These are phyloP conservation scores for Craterocephalus amniculus DNA, from an alignment of 2,797 vertebrate genomes.

Conservation along the genomic window DNA sequence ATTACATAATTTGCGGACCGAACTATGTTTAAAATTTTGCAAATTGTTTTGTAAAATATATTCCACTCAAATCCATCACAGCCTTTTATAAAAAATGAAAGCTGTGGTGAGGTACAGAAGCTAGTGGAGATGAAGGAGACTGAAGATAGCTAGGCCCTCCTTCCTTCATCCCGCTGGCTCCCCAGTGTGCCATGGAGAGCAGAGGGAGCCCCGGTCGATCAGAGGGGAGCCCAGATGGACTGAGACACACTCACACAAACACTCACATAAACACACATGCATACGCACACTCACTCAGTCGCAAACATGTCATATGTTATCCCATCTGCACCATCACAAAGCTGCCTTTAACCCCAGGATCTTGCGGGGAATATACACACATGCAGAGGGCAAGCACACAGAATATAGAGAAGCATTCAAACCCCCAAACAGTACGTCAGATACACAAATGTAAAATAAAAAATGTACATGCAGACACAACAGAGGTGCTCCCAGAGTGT, in stretches of 20 bases:
- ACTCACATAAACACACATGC: slow-evolving; percentile 45
- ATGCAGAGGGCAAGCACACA: slow-evolving; percentile 25
- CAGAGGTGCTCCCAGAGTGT: slow-evolving; percentile 57
- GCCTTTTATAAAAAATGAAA: neutral
- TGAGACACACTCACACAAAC: slow-evolving; percentile 55
- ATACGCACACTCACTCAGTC: slow-evolving; percentile 59
- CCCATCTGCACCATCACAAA: slow-evolving; percentile 87
- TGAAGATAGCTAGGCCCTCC: slow-evolving; percentile 44
- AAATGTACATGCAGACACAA: slow-evolving; percentile 42
- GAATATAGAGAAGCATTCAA: slow-evolving; percentile 23
- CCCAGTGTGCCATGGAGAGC: slow-evolving; percentile 72
- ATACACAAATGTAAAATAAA: slow-evolving; percentile 41
- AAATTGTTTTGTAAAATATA: neutral
- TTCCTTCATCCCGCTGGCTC: slow-evolving; percentile 50
- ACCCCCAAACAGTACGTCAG: slow-evolving; percentile 42
- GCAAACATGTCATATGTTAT: slow-evolving; percentile 89
- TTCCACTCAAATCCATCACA: neutral
- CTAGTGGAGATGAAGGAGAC: slow-evolving; percentile 41
- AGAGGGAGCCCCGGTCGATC: slow-evolving; percentile 84
- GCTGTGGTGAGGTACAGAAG: neutral
- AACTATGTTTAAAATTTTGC: neutral
- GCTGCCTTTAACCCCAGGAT: slow-evolving; percentile 83
- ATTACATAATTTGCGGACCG: neutral
- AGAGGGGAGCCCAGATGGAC: slow-evolving; percentile 87
- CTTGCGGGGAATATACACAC: slow-evolving; percentile 50